Percentiles rank a stretch among this genome's conserved stretches.
Evolutionary conservation across 2,113 vertebrate genomes (phyloP).

Genomic region (Neotoma lepida): DNA sequence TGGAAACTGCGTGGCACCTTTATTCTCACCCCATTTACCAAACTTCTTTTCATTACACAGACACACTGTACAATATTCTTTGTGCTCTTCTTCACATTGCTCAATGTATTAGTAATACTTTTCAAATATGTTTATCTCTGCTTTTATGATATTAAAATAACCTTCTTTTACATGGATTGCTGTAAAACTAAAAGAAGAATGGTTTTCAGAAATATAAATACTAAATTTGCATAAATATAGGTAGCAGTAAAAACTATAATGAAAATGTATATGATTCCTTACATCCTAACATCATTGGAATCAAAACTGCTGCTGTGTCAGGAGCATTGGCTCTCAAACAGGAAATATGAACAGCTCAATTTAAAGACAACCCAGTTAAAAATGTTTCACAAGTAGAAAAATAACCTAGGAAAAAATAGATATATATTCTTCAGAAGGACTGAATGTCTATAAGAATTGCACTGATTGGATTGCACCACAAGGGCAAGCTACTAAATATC

Average conservation of each 20-base stretch:
- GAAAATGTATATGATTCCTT: neutral
- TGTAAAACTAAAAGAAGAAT: neutral
- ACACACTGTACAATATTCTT: neutral
- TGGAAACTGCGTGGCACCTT: neutral
- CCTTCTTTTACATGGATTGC: neutral
- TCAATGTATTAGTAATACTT: neutral
- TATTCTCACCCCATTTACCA: too few species aligned
- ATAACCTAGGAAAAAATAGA: neutral
- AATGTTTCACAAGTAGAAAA: neutral
- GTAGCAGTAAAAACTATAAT: neutral
- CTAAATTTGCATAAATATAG: too few species aligned
- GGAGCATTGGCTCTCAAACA: neutral
- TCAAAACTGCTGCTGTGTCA: too few species aligned
- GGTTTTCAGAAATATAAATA: too few species aligned
- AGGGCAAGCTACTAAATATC: neutral
- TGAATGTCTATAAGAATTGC: neutral
- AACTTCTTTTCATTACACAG: neutral
- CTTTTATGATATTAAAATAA: neutral
- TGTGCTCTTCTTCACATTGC: neutral
- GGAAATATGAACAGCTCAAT: neutral
- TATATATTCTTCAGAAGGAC: neutral
- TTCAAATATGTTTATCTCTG: neutral
- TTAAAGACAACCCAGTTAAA: neutral
- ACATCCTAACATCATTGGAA: neutral
- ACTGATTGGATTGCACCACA: neutral